Conservation (phyloP, 2,113 vertebrate genomes). For the Ailuropoda melanoleuca region DNA sequence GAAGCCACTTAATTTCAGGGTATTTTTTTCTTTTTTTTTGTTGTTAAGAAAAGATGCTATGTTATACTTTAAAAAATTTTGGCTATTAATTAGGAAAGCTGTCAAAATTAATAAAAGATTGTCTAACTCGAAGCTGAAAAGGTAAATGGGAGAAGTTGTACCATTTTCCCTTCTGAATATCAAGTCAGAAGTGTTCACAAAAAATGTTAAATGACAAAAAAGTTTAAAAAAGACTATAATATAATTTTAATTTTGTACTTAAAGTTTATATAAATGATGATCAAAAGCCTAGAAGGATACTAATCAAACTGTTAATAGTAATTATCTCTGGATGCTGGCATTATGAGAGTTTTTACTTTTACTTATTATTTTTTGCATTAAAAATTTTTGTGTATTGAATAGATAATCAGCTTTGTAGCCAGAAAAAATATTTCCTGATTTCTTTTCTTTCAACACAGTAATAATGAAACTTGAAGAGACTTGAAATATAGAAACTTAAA, state of each 20-base stretch:
- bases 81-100: slow-evolving; percentile 6
- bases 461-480: not conserved
- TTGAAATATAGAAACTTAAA: not conserved
- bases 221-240: not conserved
- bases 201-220: slow-evolving; percentile 42
- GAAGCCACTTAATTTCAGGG: not conserved
- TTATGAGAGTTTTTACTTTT: not conserved
- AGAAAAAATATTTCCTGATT: not conserved
- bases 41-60: not conserved
- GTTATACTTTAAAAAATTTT: not conserved
- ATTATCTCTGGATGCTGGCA: not conserved
- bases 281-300: not conserved
- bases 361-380: not conserved
- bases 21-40: not conserved
- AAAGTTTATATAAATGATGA: slow-evolving; percentile 15
- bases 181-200: not conserved
- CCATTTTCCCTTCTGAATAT: not conserved
- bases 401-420: not conserved
- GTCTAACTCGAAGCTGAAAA: not conserved
- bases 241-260: not conserved
- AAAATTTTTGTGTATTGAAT: not conserved
- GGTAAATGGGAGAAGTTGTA: not conserved
- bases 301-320: not conserved
- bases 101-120: slow-evolving; percentile 8
- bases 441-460: not conserved